phyloP scores from a whole-genome alignment of 2,113 vertebrate species.

The Girardinichthys multiradiatus region DNA sequence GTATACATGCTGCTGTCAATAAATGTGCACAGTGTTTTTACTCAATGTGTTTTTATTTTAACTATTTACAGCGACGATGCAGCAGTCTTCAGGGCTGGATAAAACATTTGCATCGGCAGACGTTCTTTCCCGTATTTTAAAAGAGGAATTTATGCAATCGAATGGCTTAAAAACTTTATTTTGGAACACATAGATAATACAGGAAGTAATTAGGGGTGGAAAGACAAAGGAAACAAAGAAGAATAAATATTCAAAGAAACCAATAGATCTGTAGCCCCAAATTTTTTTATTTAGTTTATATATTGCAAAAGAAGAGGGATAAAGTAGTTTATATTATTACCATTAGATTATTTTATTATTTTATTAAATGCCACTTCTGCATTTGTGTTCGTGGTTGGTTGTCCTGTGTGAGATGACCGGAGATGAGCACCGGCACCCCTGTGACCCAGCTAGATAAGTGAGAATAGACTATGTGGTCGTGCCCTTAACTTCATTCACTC shows the following conservation, averaged over 20 bases:
- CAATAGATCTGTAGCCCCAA: too few species aligned
- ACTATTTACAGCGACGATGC: neutral
- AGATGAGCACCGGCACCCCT: too few species aligned
- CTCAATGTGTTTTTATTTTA: slow-evolving; percentile 27
- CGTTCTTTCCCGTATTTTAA: neutral
- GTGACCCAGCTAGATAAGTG: neutral
- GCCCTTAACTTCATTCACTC: neutral
- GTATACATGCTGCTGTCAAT: slow-evolving; percentile 93
- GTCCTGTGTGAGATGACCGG: neutral
- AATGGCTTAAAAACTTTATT: too few species aligned
- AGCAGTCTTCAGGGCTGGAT: too few species aligned
- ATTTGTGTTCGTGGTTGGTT: too few species aligned
- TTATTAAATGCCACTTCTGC: too few species aligned
- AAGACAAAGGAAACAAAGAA: neutral
- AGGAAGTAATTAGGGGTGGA: neutral
- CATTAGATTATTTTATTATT: neutral
- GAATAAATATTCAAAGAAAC: too few species aligned
- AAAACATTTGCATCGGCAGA: too few species aligned
- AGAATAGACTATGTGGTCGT: neutral
- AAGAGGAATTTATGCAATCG: too few species aligned
- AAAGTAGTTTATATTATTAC: neutral
- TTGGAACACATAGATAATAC: neutral
- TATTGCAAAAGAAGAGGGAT: neutral
- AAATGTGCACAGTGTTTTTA: slow-evolving; percentile 87
- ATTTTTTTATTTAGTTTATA: neutral